Conservation (phyloP, 2,113 vertebrate genomes). For the Anoura caudifer region DNA sequence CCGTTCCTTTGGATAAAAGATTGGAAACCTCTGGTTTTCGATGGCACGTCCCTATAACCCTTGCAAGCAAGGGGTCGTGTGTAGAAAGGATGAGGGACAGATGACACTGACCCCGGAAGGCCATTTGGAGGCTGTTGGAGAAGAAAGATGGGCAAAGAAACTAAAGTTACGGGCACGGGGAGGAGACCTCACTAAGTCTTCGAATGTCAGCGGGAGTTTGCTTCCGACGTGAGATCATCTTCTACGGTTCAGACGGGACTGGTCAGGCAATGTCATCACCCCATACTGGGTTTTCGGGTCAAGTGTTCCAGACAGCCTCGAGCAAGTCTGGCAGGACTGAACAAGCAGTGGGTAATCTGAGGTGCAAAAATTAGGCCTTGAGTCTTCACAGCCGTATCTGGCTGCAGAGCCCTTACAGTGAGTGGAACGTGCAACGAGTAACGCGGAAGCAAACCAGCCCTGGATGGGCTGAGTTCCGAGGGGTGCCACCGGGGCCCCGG, state of each 20-base stretch:
- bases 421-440: neutral
- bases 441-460: neutral
- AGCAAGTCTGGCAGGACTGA: neutral
- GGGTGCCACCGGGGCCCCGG: accelerated
- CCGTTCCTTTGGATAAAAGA: neutral
- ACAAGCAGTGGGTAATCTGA: neutral
- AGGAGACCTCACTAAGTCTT: neutral
- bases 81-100: neutral
- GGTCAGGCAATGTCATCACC: neutral
- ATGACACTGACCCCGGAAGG: too few relatives aligned
- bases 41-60: neutral
- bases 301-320: neutral
- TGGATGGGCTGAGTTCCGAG: neutral
- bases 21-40: neutral
- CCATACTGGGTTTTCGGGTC: neutral
- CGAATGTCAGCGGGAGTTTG: neutral
- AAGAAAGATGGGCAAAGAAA: neutral
- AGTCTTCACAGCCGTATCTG: neutral
- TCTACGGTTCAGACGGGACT: neutral
- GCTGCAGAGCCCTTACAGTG: neutral
- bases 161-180: neutral
- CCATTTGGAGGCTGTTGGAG: too few relatives aligned
- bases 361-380: neutral
- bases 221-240: neutral
- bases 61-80: neutral